Conservation (phyloP, 1,140 invertebrate genomes). For the Melanaphis sacchari region DNA sequence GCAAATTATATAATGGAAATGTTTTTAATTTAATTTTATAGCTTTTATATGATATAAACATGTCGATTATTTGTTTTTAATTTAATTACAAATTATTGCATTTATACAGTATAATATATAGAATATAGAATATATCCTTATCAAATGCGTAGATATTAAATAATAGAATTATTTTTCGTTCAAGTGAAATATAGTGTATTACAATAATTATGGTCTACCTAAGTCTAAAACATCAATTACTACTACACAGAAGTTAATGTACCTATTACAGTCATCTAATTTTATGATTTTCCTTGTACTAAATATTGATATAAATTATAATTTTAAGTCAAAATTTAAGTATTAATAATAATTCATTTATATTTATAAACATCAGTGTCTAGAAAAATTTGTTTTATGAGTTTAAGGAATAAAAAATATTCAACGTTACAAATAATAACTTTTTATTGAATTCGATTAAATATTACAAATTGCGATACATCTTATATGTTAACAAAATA, state of each 20-base stretch:
- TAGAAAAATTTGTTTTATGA: neutral
- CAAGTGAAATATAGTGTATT: neutral
- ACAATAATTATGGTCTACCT: neutral
- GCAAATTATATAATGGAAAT: no score
- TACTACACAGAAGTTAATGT: neutral
- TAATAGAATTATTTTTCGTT: neutral
- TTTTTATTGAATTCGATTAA: conserved; percentile 53
- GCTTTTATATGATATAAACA: no score
- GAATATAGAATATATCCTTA: no score
- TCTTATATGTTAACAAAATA: conserved; percentile 53
- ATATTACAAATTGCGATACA: conserved; percentile 50
- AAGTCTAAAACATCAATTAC: neutral
- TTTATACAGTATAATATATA: no score
- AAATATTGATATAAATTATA: neutral
- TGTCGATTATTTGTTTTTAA: no score
- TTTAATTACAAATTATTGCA: neutral
- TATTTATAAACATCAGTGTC: no score
- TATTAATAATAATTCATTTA: no score
- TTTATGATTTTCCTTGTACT: neutral
- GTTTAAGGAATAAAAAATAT: neutral
- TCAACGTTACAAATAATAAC: conserved; percentile 41
- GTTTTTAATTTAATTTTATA: no score
- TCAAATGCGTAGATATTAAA: neutral
- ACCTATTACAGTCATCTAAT: neutral
- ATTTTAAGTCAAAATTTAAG: neutral